phyloP scores from a whole-genome alignment of 2,113 vertebrate species.

The Arothron firmamentum region DNA sequence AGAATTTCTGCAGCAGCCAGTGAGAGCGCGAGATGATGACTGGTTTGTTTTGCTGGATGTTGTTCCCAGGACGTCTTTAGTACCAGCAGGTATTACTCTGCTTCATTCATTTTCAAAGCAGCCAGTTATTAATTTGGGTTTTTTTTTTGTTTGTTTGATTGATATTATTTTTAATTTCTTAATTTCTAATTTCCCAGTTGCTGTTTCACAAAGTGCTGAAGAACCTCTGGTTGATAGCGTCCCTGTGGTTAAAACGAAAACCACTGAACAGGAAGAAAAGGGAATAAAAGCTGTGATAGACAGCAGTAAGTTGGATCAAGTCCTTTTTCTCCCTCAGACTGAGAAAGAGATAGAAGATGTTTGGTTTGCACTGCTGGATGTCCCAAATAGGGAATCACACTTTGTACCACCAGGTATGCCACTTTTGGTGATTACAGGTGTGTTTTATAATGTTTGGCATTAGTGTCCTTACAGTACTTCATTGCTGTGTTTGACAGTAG shows the following conservation, averaged over 20 bases:
- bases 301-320: constrained; percentile 6
- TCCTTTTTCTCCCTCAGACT: not conserved
- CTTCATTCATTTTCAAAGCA: not conserved
- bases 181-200: constrained; percentile 19
- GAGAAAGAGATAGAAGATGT: constrained; percentile 50
- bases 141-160: not conserved
- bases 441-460: no score
- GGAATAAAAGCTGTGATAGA: constrained; percentile 3
- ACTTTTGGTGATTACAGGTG: not conserved
- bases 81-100: constrained; percentile 45
- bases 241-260: constrained; percentile 13
- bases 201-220: constrained; percentile 11
- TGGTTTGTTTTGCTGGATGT: constrained; percentile 60
- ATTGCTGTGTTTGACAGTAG: no score
- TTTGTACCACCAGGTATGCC: constrained; percentile 53
- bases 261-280: not conserved
- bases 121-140: not conserved
- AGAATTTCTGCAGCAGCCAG: not conserved
- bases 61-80: constrained; percentile 34
- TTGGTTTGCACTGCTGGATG: constrained; percentile 57
- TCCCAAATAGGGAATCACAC: constrained; percentile 31
- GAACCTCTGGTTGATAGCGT: constrained; percentile 2
- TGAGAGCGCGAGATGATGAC: constrained; percentile 51
- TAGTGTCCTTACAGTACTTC: no score
- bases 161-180: constrained; percentile 7